Evolutionary conservation across 37 sponge, comb jelly and placozoan genomes (phyloP).

Genomic region (Diacarnus erythraeanus): DNA sequence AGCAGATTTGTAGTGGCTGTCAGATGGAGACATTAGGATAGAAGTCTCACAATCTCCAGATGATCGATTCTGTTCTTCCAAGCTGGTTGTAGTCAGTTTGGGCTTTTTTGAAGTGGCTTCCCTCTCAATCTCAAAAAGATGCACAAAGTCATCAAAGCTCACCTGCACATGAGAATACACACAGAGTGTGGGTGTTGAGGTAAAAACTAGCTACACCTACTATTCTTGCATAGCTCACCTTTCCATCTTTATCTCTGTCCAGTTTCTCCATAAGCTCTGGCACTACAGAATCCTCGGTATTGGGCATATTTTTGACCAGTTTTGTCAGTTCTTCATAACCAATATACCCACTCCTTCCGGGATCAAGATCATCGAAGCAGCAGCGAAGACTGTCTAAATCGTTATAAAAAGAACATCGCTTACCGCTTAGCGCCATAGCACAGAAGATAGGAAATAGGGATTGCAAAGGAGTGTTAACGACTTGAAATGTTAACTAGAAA

Average conservation of each 20-base stretch:
- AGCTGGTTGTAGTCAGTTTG: background rate
- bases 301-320: conserved; percentile 19
- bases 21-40: background rate
- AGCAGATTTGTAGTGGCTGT: background rate
- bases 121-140: conserved; percentile 21
- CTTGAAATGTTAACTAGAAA: no score
- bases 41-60: background rate
- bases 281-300: conserved; percentile 24
- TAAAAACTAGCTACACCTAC: conserved; percentile 10
- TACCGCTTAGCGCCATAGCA: conserved; percentile 17
- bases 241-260: conserved; percentile 70
- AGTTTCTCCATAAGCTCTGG: conserved; percentile 44
- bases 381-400: conserved; percentile 35
- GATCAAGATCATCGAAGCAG: conserved; percentile 36
- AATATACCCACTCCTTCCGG: conserved; percentile 38
- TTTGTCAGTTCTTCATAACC: conserved; percentile 33
- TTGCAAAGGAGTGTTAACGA: background rate
- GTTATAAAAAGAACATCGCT: conserved; percentile 37
- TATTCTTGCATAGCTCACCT: conserved; percentile 28
- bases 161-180: conserved; percentile 20
- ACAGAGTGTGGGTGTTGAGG: background rate
- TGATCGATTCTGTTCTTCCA: background rate
- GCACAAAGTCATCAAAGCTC: conserved; percentile 52
- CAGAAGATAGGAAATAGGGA: background rate
- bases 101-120: conserved; percentile 10